phyloP scores from a whole-genome alignment of 2,113 vertebrate genomes.

The Syrrhaptes paradoxus region DNA sequence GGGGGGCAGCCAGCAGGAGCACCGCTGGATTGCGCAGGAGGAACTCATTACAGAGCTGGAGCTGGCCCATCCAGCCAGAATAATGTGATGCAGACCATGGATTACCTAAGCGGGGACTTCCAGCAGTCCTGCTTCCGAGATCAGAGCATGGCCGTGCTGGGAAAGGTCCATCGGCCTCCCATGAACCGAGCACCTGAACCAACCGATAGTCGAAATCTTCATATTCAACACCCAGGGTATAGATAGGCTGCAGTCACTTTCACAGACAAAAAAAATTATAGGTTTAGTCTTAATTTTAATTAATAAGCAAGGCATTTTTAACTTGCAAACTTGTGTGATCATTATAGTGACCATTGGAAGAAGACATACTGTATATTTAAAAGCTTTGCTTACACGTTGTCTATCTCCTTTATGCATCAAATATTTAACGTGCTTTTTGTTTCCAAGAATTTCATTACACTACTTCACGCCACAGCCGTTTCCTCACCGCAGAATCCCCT shows the following conservation, averaged over 20 bases:
- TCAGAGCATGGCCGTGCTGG: slow-evolving; percentile 93
- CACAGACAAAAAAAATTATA: slow-evolving; percentile 55
- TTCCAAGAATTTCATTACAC: slow-evolving; percentile 43
- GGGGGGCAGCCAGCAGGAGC: slow-evolving; percentile 84
- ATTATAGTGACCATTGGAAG: slow-evolving; percentile 64
- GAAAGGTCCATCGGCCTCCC: slow-evolving; percentile 93
- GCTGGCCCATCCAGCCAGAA: slow-evolving; percentile 86
- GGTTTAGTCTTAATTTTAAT: slow-evolving; percentile 81
- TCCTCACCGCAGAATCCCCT: slow-evolving; percentile 11
- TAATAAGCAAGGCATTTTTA: slow-evolving; percentile 78
- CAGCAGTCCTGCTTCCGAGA: slow-evolving; percentile 98
- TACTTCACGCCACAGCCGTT: slow-evolving; percentile 22
- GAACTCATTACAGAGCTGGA: slow-evolving; percentile 90
- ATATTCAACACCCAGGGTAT: slow-evolving; percentile 98
- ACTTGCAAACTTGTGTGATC: slow-evolving; percentile 81
- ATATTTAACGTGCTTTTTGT: slow-evolving; percentile 46
- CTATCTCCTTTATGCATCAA: slow-evolving; percentile 21
- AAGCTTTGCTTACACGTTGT: slow-evolving; percentile 35
- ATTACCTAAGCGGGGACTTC: slow-evolving; percentile 97
- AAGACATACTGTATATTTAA: slow-evolving; percentile 30
- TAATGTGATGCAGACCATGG: slow-evolving; percentile 94
- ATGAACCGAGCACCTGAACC: slow-evolving; percentile 89
- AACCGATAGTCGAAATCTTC: slow-evolving; percentile 89
- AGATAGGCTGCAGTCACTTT: slow-evolving; percentile 90
- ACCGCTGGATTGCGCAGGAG: slow-evolving; percentile 88